Base-by-base conservation (phyloP, 2,113 vertebrate genomes). In the Engystomops pustulosus region DNA sequence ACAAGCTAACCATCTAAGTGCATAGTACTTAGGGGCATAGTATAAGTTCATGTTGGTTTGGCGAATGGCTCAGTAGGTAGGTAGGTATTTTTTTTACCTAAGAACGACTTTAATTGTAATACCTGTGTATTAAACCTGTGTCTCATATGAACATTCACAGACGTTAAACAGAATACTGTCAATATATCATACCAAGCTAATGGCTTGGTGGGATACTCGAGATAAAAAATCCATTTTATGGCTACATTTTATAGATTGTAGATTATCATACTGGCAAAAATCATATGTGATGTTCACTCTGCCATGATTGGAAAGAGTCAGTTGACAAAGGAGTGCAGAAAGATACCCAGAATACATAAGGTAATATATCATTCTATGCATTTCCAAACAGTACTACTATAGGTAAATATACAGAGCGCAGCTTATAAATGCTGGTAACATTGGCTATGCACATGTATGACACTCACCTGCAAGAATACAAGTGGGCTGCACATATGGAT, bases 361-460 rank as follows among this genome's bases (percentile, higher is more conserved):
- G 74, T 53, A 53, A 51, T 53, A 53, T 53, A 8, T 11, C 18
- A 34, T 53, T 53, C 72, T 76, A 27, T 12, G 49, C 47, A 76
- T 53, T 53, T 53, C 47, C 41, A 34, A 53, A 76, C 49, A 75
- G 8, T 76, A 53, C 47, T 76, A 17, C 25, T 32, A 45, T 75
- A 41, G 49, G 70, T 45, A 76, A 76, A 36, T 76, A 38, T 30
- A 75, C 27, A 10, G 45, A 34, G 30, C 53, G 7, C 47, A 17
- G 45, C 20, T 30, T 75, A 27, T 23, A 76, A 36, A 76, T 15
- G 47, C 27, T 14, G 11, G 18, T 23, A 55, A 77, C 20, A 38
- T 23, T 77, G 23, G 58, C 58, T 38, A 53, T 58, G 32, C 53
- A 58, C n/a, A n/a, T 55, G 49, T 32, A 34, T 55, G 20, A 10